Base-by-base conservation (phyloP, 2,888 invertebrate genomes). In the Drosophila antonietae region DNA sequence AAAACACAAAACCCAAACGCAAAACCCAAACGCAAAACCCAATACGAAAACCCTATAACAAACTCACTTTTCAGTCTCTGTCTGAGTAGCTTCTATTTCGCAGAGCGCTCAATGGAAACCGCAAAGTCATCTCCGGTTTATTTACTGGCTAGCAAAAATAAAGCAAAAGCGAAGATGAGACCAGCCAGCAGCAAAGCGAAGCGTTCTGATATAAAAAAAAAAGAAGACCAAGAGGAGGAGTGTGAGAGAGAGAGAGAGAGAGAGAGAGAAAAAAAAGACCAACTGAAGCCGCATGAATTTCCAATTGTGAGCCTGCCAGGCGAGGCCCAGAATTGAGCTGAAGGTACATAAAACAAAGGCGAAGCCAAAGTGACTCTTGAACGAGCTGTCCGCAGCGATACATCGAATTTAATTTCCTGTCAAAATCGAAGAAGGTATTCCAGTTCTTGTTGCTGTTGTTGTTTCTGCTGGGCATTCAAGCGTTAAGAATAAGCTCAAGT, bases 321-420 rank as follows among this genome's bases (percentile, higher is more conserved):
- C 56, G 55, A 71, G 62, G 47, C 52, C 35, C 49, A 55, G 64
- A 20, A 62, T 43, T 44, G 18, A 47, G 56, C 62, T 18, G 66
- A 39, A 64, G 73, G 71, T 78, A 78, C 71, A 78, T 77, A 84
- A 85, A 83, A 88, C 83, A 75, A 87, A 84, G 64, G 78, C 62
- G 68, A 72, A 78, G 73, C 53, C 79, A 71, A 65, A 75, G 71
- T 63, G 81, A 73, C 58, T 70, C 56, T 70, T 53, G 57, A 49
- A 37, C 65, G 53, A 41, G 62, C 41, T 49, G 61, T 78, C 63
- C 64, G 63, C 63, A 66, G 76, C 82, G 81, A 89, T 88, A 88
- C 81, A 89, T 88, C 84, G 89, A 90, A 90, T 88, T 90, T 89
- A 90, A 90, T 90, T 90, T 90, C 90, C 90, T 90, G 90, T 90